Evolutionary conservation across 2,113 vertebrate species (phyloP).

Genomic region (Panthera tigris): DNA sequence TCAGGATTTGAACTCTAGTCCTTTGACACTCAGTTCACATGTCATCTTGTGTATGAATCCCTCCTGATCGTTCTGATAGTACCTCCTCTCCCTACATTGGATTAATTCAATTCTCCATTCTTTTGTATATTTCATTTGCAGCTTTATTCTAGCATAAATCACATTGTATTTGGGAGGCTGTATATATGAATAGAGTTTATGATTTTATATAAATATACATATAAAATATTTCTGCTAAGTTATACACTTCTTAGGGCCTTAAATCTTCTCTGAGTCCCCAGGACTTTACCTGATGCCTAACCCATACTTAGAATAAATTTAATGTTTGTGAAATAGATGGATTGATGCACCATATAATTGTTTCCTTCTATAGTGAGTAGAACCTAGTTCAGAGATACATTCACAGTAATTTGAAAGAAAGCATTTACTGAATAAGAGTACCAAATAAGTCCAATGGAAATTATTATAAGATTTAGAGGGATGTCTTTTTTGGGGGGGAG

Average conservation of each 20-base stretch:
- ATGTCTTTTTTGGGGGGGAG: neutral
- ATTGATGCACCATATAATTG: neutral
- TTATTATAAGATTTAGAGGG: constrained; percentile 17
- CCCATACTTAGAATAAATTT: neutral
- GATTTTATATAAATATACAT: too few relatives aligned
- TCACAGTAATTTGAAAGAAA: neutral
- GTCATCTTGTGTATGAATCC: neutral
- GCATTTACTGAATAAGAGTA: neutral
- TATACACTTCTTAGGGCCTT: neutral
- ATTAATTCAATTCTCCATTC: neutral
- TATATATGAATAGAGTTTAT: neutral
- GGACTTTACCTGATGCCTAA: neutral
- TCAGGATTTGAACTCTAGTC: neutral
- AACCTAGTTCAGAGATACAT: neutral
- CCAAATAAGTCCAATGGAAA: neutral
- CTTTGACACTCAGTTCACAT: neutral
- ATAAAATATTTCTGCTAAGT: neutral
- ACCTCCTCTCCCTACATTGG: neutral
- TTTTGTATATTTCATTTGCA: neutral
- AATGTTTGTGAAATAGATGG: neutral
- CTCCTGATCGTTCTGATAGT: neutral
- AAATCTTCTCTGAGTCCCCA: neutral
- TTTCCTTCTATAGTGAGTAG: neutral
- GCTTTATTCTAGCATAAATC: neutral
- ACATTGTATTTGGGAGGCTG: neutral